Percentiles rank a stretch among this genome's conserved stretches.
Conservation (phyloP, 2,888 invertebrate species). For the Molorchus minor region DNA sequence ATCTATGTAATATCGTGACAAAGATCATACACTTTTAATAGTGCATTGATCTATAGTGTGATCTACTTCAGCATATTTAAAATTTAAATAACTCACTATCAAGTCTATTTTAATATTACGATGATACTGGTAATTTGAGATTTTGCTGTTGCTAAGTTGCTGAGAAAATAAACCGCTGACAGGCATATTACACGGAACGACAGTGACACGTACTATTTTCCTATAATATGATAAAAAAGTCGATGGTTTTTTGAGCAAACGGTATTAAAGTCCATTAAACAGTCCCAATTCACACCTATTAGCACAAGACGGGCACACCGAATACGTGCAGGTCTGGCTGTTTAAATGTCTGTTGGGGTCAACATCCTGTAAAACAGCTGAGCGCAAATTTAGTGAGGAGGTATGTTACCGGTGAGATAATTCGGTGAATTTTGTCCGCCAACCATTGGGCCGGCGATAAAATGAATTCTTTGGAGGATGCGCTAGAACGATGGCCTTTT, state of each 20-base stretch:
- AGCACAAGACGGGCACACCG: slow-evolving; percentile 9
- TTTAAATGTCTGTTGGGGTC: slow-evolving; percentile 35
- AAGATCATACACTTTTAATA: neutral
- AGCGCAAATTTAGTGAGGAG: slow-evolving; percentile 23
- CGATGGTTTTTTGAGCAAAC: neutral
- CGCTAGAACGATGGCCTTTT: slow-evolving; percentile 34
- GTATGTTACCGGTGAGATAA: slow-evolving; percentile 17
- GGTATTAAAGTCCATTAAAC: neutral
- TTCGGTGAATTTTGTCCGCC: slow-evolving; percentile 23
- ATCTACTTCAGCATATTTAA: slow-evolving; percentile 31
- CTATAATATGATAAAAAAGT: neutral
- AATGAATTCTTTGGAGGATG: slow-evolving; percentile 19
- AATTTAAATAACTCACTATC: slow-evolving; percentile 30
- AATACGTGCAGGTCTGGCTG: slow-evolving; percentile 11
- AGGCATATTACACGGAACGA: slow-evolving; percentile 7
- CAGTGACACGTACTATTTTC: slow-evolving; percentile 25
- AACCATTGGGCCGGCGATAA: slow-evolving; percentile 33
- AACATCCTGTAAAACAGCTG: slow-evolving; percentile 34
- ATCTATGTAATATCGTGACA: no score
- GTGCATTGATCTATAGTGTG: slow-evolving; percentile 10
- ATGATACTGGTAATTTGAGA: slow-evolving; percentile 13
- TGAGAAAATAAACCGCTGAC: slow-evolving; percentile 18
- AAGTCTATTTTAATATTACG: slow-evolving; percentile 11
- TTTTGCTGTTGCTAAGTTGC: slow-evolving; percentile 21
- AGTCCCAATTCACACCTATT: slow-evolving; percentile 20